Evolutionary conservation across 2,888 invertebrate genomes (phyloP), one percentile per base, ranked within the genome.

Genomic region (Chrysolina oricalcia): DNA sequence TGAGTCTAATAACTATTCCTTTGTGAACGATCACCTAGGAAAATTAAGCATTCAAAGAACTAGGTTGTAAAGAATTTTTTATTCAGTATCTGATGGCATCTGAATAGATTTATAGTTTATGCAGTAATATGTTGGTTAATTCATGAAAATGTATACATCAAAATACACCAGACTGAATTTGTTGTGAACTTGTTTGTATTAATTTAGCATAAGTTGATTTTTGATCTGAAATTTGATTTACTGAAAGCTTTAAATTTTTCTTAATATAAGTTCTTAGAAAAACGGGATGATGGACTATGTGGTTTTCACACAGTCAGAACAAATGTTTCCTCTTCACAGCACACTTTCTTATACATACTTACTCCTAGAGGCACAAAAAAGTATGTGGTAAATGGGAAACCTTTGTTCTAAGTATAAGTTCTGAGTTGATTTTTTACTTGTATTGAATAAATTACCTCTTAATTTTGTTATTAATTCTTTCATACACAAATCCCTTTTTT

Each of bases 241-340:
- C 63, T 62, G 74, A 74, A 74, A 74, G 74, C 74, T 74, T 74
- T 71, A 74, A 74, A 71, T 71, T 71, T 71, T 67, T 74, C 62
- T 70, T 69, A 69, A 73, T 50, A 53, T 73, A 41, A 63, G 50
- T 43, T 70, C 15, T 46, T 15, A 35, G 35, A 35, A 35, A 35
- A 35, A 35, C 8, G 35, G 35, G 8, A 6, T 35, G 35, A 8
- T 35, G 35, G 35, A 35, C 35, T 35, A 0, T 35, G 35, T 35
- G 35, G 35, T 35, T 35, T 4, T 35, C 35, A 35, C 35, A 35
- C 8, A 35, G 8, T 35, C 0, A 35, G 35, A 35, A 35, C 35
- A 3, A 35, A 35, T 35, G 35, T 35, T 35, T 35, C 35, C 35
- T 8, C 35, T 35, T 8, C 8, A 6, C 35, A 35, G 8, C 35